Evolutionary conservation across 23 tunicate species (phyloP).

Genomic region (Ciona savignyi): DNA sequence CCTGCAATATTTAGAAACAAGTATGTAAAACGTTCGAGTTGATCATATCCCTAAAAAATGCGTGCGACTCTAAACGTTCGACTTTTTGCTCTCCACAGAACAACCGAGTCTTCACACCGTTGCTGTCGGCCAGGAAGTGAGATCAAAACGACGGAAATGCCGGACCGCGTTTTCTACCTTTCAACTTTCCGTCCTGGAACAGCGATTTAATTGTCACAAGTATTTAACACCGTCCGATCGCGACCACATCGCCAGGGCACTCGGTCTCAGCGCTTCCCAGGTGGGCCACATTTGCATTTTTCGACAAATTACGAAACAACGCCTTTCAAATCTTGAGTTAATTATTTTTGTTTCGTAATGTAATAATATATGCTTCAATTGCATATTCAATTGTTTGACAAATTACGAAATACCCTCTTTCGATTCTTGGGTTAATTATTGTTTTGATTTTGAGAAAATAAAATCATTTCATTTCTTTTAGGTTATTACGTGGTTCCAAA

Average conservation of each 20-base stretch:
- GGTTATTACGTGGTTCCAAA: slow-evolving; percentile 99
- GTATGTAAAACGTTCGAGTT: no score
- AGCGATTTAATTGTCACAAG: slow-evolving; percentile 80
- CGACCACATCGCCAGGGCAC: slow-evolving; percentile 74
- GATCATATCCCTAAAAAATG: no score
- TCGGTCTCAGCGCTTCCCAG: slow-evolving; percentile 90
- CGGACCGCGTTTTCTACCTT: slow-evolving; percentile 90
- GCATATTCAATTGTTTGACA: neutral
- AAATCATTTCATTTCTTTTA: slow-evolving; percentile 5
- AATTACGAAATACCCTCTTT: neutral
- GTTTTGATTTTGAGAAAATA: neutral
- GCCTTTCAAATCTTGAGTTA: no score
- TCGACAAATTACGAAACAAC: no score
- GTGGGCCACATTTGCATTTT: no score
- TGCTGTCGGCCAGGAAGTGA: slow-evolving; percentile 31
- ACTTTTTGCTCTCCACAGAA: slow-evolving; percentile 19
- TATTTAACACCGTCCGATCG: slow-evolving; percentile 95
- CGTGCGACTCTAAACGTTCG: no score
- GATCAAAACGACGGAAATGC: slow-evolving; percentile 72
- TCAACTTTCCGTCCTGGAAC: slow-evolving; percentile 93
- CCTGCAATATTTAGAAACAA: slow-evolving; percentile 56
- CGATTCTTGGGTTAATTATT: neutral
- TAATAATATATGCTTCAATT: no score
- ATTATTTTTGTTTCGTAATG: no score
- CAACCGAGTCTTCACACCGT: slow-evolving; percentile 39